Conservation (phyloP, 2,888 invertebrate species). For the Cheilosia grossa region DNA sequence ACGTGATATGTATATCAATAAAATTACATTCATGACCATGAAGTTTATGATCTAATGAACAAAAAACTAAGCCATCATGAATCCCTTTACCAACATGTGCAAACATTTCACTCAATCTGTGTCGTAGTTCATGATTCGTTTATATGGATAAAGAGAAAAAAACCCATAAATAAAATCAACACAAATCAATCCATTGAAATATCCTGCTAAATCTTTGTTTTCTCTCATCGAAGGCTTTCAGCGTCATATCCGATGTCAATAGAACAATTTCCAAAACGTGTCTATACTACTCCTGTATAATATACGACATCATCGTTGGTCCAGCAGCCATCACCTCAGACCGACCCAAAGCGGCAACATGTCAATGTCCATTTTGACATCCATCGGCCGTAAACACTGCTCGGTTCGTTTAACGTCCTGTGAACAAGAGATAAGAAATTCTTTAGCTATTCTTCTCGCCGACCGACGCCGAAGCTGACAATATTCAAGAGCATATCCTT, state of each 20-base stretch:
- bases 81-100: neutral
- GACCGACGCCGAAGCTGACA: neutral
- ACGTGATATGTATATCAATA: too few relatives aligned
- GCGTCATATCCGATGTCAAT: conserved; percentile 11
- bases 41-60: too few relatives aligned
- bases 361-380: conserved; percentile 57
- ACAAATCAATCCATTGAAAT: conserved; percentile 48
- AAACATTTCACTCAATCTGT: conserved; percentile 2
- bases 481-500: conserved; percentile 15
- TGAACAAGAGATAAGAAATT: conserved; percentile 45
- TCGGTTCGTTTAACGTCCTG: conserved; percentile 63
- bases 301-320: neutral
- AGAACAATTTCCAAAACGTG: conserved; percentile 23
- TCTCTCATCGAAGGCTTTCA: neutral
- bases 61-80: neutral
- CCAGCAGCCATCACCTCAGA: conserved; percentile 37
- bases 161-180: conserved; percentile 50
- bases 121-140: conserved; percentile 5
- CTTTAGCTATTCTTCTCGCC: neutral
- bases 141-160: conserved; percentile 17
- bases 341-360: conserved; percentile 44
- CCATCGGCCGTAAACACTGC: conserved; percentile 47
- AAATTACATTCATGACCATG: too few relatives aligned
- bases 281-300: neutral
- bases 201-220: conserved; percentile 1